phyloP scores from a whole-genome alignment of 2,888 invertebrate genomes.

The Zygothrica quintamaculata region DNA sequence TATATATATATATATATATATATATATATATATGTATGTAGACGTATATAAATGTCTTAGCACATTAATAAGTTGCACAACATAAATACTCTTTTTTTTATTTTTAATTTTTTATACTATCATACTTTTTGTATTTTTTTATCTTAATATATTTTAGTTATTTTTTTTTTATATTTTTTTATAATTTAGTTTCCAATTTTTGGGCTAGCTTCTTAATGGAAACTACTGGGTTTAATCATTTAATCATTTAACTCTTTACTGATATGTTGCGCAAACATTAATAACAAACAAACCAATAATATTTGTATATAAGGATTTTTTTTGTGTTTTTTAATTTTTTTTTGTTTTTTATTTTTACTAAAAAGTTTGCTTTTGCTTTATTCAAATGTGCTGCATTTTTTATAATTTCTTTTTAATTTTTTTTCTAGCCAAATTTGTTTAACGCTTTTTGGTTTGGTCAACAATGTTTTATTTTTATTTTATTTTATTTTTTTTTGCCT shows the following conservation, averaged over 20 bases:
- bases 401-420: too few species aligned
- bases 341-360: slow-evolving; percentile 38
- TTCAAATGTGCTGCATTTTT: slow-evolving; percentile 55
- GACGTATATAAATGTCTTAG: slow-evolving; percentile 78
- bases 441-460: slow-evolving; percentile 58
- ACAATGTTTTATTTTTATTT: slow-evolving; percentile 71
- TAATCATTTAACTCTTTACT: slow-evolving; percentile 78
- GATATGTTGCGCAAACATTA: slow-evolving; percentile 85
- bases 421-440: slow-evolving; percentile 64
- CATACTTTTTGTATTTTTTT: slow-evolving; percentile 41
- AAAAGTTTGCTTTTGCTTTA: slow-evolving; percentile 60
- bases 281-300: slow-evolving; percentile 84
- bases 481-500: slow-evolving; percentile 49
- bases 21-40: slow-evolving; percentile 76
- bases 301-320: slow-evolving; percentile 61
- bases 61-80: slow-evolving; percentile 80
- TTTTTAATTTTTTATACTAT: slow-evolving; percentile 41
- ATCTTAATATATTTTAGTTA: slow-evolving; percentile 48
- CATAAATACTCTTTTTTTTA: slow-evolving; percentile 70
- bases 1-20: slow-evolving; percentile 69
- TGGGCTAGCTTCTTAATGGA: slow-evolving; percentile 66
- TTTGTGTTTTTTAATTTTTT: slow-evolving; percentile 38
- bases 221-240: slow-evolving; percentile 51
- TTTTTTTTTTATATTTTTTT: slow-evolving; percentile 35
- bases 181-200: slow-evolving; percentile 63